Evolutionary conservation across 2,113 vertebrate species (phyloP).

Genomic region (Xenopus laevis): DNA sequence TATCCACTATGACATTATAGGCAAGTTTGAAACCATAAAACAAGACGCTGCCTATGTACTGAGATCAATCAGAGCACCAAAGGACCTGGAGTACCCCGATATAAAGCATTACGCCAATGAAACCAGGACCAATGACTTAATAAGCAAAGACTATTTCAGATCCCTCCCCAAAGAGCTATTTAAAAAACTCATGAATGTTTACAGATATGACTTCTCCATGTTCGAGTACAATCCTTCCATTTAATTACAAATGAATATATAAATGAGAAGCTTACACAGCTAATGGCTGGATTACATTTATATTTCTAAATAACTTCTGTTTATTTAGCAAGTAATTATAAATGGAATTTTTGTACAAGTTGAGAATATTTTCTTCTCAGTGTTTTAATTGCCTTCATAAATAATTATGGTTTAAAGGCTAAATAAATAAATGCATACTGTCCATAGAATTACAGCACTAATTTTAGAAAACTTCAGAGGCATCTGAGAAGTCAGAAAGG

Average conservation of each 20-base stretch:
- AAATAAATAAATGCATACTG: no score
- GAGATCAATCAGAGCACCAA: slow-evolving; percentile 48
- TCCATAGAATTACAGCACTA: no score
- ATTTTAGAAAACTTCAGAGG: no score
- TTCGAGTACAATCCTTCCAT: slow-evolving; percentile 50
- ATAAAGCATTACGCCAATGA: slow-evolving; percentile 49
- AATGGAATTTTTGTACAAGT: no score
- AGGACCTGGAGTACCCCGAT: slow-evolving; percentile 46
- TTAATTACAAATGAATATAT: neutral
- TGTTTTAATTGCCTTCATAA: no score
- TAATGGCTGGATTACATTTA: no score
- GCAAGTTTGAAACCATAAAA: slow-evolving; percentile 56
- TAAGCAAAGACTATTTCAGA: slow-evolving; percentile 53
- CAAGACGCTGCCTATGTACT: slow-evolving; percentile 54
- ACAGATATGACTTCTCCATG: slow-evolving; percentile 53
- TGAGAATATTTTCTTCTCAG: no score
- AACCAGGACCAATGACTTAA: slow-evolving; percentile 48
- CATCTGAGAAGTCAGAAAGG: no score
- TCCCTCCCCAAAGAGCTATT: slow-evolving; percentile 49
- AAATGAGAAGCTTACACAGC: neutral
- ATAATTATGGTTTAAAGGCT: no score
- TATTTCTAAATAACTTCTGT: no score
- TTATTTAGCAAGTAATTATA: no score
- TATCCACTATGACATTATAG: slow-evolving; percentile 53
- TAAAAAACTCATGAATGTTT: slow-evolving; percentile 48